Percentiles rank a stretch among this genome's conserved stretches.
Conservation (phyloP, 1,140 invertebrate species). For the Brachionus sp. region DNA sequence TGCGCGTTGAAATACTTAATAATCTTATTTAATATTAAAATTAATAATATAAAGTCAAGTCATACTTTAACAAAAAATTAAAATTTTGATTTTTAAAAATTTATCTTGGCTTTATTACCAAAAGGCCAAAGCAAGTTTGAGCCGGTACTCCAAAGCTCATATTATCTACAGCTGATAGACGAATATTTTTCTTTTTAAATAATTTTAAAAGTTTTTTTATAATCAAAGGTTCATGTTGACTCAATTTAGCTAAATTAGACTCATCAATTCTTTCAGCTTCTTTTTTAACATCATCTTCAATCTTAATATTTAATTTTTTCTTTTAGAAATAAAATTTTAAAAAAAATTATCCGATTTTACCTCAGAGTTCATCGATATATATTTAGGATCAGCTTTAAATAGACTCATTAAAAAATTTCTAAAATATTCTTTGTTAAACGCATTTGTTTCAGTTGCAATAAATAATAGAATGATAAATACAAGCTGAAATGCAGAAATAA, state of each 20-base stretch:
- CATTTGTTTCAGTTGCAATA: constrained; percentile 14
- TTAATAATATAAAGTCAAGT: too few relatives aligned
- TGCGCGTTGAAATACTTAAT: too few relatives aligned
- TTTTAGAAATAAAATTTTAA: neutral
- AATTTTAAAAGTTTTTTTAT: constrained; percentile 1
- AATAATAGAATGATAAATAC: neutral
- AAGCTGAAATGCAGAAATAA: constrained; percentile 35
- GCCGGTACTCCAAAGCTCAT: neutral
- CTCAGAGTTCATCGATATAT: constrained; percentile 32
- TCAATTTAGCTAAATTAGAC: neutral
- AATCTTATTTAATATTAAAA: too few relatives aligned
- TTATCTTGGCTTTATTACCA: neutral
- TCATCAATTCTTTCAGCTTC: constrained; percentile 27
- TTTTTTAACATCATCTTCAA: constrained; percentile 26
- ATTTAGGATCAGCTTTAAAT: neutral
- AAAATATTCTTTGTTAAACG: constrained; percentile 13
- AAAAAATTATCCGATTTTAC: neutral
- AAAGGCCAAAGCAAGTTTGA: constrained; percentile 37
- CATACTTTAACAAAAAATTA: neutral
- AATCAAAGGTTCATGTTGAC: neutral
- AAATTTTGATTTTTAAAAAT: neutral
- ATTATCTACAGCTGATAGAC: constrained; percentile 33
- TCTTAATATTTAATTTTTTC: neutral
- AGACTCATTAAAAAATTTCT: constrained; percentile 6
- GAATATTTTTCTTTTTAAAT: constrained; percentile 8